phyloP scores from a whole-genome alignment of 2,113 vertebrate genomes.

The Ophthalmolycus amberensis region DNA sequence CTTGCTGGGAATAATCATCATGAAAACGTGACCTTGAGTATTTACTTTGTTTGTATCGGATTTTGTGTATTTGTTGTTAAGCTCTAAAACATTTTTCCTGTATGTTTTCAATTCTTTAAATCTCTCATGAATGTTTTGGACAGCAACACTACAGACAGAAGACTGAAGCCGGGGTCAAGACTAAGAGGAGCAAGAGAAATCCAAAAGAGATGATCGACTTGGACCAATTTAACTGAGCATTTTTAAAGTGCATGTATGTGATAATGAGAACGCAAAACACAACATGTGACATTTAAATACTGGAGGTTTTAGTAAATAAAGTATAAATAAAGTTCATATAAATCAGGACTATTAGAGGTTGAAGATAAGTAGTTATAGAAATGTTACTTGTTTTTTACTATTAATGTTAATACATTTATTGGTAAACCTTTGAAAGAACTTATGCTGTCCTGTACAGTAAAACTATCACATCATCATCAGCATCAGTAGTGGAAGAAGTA shows the following conservation, averaged over 20 bases:
- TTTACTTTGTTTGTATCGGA: constrained; percentile 1
- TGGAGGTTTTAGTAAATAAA: neutral
- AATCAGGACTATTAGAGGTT: neutral
- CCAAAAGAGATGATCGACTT: neutral
- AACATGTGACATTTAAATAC: neutral
- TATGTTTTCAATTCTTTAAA: no score
- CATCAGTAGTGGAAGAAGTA: neutral
- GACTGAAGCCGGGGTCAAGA: neutral
- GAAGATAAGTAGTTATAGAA: neutral
- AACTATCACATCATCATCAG: neutral
- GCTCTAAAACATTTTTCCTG: neutral
- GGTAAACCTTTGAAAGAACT: neutral
- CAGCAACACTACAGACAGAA: neutral
- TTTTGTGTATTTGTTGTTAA: neutral
- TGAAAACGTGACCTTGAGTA: neutral
- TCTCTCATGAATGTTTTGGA: neutral
- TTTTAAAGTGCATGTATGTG: neutral
- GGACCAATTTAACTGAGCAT: no score
- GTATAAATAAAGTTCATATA: neutral
- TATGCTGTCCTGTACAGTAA: neutral
- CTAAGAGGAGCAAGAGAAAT: neutral
- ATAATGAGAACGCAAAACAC: neutral
- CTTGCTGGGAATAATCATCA: neutral
- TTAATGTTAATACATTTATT: neutral
- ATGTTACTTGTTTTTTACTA: neutral